Evolutionary conservation across 2,797 vertebrate genomes (phyloP).

Genomic region (Otolemur crassicaudatus): DNA sequence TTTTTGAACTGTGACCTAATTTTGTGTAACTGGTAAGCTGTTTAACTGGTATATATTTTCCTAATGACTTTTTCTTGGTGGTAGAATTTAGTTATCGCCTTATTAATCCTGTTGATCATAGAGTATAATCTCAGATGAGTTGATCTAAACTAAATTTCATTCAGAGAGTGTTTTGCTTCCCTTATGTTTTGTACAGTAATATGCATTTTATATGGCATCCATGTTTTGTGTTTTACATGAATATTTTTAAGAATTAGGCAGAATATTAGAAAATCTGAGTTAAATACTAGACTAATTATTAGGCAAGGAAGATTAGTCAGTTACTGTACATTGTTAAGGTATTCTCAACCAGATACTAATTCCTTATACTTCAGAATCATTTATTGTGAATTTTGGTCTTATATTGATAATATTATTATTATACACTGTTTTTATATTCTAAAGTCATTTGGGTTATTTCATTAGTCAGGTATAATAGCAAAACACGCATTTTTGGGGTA

Average conservation of each 20-base stretch:
- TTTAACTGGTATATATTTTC: slow-evolving; percentile 65
- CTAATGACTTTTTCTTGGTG: slow-evolving; percentile 58
- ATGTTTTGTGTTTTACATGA: too few species aligned
- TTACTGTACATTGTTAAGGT: slow-evolving; percentile 27
- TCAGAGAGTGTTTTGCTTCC: slow-evolving; percentile 31
- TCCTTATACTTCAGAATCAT: slow-evolving; percentile 58
- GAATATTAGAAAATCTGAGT: slow-evolving; percentile 49
- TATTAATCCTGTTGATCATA: background rate
- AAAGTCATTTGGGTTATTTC: slow-evolving; percentile 46
- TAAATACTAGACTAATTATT: slow-evolving; percentile 13
- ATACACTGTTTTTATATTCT: slow-evolving; percentile 36
- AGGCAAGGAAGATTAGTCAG: slow-evolving; percentile 11
- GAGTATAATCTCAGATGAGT: background rate
- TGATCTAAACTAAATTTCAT: slow-evolving; percentile 32
- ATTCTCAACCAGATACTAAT: slow-evolving; percentile 51
- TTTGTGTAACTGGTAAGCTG: slow-evolving; percentile 65
- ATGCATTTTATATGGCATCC: background rate
- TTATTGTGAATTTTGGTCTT: slow-evolving; percentile 55
- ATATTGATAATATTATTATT: slow-evolving; percentile 26
- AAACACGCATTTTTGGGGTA: background rate
- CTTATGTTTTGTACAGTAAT: slow-evolving; percentile 8
- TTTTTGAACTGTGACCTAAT: slow-evolving; percentile 69
- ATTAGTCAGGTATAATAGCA: background rate
- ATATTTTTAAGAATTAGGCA: slow-evolving; percentile 51
- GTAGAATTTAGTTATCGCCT: slow-evolving; percentile 37